A percentile compares a stretch with the other conserved stretches of the same genome.
These are phyloP conservation scores for Mactromeris polynyma DNA, from an alignment of 2,888 invertebrate genomes.

Conservation along the genomic window DNA sequence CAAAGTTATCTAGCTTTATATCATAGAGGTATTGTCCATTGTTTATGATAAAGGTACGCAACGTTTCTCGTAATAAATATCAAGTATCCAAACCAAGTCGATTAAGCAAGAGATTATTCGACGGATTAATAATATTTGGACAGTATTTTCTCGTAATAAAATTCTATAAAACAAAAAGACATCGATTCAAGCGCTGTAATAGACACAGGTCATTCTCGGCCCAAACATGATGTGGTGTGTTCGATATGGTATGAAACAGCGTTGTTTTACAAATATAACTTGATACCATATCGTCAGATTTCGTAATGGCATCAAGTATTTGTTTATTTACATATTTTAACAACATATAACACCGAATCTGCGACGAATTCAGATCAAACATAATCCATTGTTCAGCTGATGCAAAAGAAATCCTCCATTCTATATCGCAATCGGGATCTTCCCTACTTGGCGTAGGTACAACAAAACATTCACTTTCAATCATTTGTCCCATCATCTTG, in stretches of 20 bases:
- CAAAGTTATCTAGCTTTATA: not conserved
- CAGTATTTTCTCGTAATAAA: not conserved
- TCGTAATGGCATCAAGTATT: conserved; percentile 1
- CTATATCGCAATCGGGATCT: not conserved
- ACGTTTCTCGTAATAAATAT: not conserved
- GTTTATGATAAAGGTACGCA: not conserved
- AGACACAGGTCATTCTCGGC: not conserved
- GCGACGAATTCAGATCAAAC: conserved; percentile 32
- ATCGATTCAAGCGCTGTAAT: not conserved
- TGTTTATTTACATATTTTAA: conserved; percentile 43
- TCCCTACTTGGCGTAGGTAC: not conserved
- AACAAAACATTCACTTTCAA: conserved; percentile 10
- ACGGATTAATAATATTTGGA: conserved; percentile 8
- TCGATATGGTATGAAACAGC: conserved; percentile 5
- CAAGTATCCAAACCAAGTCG: not conserved
- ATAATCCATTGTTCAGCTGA: conserved; percentile 45
- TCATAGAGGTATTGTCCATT: not conserved
- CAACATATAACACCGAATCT: conserved; percentile 44
- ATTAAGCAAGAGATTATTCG: not conserved
- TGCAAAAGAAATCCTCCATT: conserved; percentile 48
- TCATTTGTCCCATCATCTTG: not conserved
- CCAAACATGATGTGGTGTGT: not conserved
- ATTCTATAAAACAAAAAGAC: not conserved
- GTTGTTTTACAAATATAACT: conserved; percentile 25
- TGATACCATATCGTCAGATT: not conserved